Evolutionary conservation across 2,797 vertebrate genomes (phyloP), one percentile per base, ranked within the genome.

Genomic region (Sebastes nivosus): DNA sequence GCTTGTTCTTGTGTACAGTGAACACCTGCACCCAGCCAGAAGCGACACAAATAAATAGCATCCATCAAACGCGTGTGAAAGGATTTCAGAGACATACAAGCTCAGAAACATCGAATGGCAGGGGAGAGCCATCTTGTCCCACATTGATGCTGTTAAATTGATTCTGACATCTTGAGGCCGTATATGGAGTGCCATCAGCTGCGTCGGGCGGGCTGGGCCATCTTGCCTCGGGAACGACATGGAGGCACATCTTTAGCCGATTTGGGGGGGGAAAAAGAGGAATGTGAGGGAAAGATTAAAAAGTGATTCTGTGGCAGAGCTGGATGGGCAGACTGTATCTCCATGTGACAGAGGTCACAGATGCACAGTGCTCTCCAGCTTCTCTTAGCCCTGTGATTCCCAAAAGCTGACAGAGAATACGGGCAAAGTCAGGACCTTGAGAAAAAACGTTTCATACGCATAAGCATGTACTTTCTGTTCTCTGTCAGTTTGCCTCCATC

Each of bases 161-260:
- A 91, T 88, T 93, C 81, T 85, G 92, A 92, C 93, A 92, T 92
- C 78, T 86, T 65, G 52, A 80, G 74, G 79, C 75, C 66, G 52
- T 77, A 76, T 72, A 82, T 46, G 42, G 55, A 64, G 79, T 72
- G 81, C 79, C 84, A 79, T 77, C 74, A 86, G 71, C 75, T 79
- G 80, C 75, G 77, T 74, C 71, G 36, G 76, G 79, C 10, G 79
- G 93, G 85, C 76, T 77, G 79, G 69, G 80, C 34, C 78, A 83
- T 80, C 81, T 82, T 80, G 77, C 74, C 79, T 34, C 18, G 30
- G 70, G 74, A 79, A 63, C 6, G 32, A 76, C 61, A 67, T 25
- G 68, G 36, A 80, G 36, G 61, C 24, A 57, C 60, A 79, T 80
- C 57, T 77, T 76, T 22, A 82, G 77, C 36, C 29, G 22, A 50